Conservation (phyloP, 2,888 invertebrate genomes). For the Blera fallax region DNA sequence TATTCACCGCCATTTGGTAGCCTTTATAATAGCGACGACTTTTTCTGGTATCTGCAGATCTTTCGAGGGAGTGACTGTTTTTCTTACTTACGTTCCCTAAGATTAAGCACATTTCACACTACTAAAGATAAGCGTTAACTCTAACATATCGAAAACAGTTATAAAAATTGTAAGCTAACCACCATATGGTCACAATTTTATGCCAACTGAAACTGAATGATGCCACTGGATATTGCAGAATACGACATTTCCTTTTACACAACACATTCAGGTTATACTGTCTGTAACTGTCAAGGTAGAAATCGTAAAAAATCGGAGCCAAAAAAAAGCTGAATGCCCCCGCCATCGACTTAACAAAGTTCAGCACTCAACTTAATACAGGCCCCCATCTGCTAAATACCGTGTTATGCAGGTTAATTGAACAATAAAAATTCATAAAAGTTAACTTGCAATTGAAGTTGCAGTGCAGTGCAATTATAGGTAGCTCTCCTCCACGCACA, state of each 20-base stretch:
- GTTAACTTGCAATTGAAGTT: conserved; percentile 20
- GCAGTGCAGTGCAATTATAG: conserved; percentile 31
- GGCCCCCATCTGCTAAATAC: conserved; percentile 36
- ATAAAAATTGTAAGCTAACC: no score
- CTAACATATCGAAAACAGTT: no score
- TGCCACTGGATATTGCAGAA: conserved; percentile 1
- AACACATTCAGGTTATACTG: conserved; percentile 21
- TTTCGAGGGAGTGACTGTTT: no score
- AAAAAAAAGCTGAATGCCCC: background rate
- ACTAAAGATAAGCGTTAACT: no score
- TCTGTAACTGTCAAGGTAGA: conserved; percentile 45
- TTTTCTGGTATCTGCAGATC: no score
- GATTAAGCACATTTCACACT: no score
- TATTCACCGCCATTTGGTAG: no score
- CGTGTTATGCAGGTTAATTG: conserved; percentile 69
- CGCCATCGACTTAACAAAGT: background rate
- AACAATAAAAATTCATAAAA: conserved; percentile 63
- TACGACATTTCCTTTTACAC: background rate
- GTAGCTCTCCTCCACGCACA: background rate
- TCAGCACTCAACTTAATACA: conserved; percentile 1
- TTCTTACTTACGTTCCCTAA: no score
- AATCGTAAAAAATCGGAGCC: background rate
- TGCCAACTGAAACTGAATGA: background rate
- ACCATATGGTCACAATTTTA: background rate
- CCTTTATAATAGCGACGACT: no score